These are phyloP conservation scores for Urocyon cinereoargenteus DNA, from an alignment of 2,797 vertebrate genomes.

Conservation along the genomic window DNA sequence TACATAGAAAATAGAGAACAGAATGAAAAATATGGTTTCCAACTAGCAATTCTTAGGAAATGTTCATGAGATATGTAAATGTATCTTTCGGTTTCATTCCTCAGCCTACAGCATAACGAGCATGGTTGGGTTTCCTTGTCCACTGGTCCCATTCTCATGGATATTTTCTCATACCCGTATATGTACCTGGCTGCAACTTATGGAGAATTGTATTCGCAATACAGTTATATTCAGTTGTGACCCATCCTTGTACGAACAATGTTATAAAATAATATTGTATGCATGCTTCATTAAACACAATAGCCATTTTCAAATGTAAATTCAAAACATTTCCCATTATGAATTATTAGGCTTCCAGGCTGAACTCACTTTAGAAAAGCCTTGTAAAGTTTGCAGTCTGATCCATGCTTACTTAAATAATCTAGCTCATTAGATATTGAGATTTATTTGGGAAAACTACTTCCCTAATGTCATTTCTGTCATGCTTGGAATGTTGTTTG, in stretches of 20 bases:
- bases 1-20: background rate
- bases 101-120: background rate
- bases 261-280: conserved; percentile 55
- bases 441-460: conserved; percentile 37
- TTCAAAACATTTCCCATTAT: conserved; percentile 50
- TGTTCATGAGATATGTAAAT: background rate
- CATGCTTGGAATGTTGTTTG: conserved; percentile 16
- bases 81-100: background rate
- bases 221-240: conserved; percentile 2
- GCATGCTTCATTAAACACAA: conserved; percentile 46
- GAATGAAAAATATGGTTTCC: background rate
- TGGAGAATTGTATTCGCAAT: background rate
- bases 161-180: background rate
- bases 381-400: background rate
- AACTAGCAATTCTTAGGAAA: background rate
- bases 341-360: conserved; percentile 48
- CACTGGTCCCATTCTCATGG: background rate
- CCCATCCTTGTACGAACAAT: conserved; percentile 46
- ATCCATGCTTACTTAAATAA: conserved; percentile 36
- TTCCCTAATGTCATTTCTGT: conserved; percentile 38
- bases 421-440: conserved; percentile 39
- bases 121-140: background rate
- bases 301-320: conserved; percentile 55
- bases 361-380: background rate
- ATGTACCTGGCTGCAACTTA: background rate